Conservation (phyloP, 2,113 vertebrate genomes). For the Phodopus roborovskii region DNA sequence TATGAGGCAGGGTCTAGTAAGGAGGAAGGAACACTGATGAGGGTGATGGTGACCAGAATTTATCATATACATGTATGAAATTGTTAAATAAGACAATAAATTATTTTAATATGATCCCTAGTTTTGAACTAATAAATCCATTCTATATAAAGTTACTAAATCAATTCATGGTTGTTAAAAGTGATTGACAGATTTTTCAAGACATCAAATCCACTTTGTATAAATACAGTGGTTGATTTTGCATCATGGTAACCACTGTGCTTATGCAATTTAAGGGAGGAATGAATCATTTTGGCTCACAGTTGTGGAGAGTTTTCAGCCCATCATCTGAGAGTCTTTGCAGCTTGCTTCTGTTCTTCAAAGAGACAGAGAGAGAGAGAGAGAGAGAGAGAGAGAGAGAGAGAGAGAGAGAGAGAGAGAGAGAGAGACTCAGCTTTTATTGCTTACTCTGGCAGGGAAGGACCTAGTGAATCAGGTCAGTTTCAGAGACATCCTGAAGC, state of each 20-base stretch:
- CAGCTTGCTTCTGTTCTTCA: not conserved
- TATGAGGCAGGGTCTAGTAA: not conserved
- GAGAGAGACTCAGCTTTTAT: not conserved
- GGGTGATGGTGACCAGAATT: too few species aligned
- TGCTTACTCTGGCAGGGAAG: not conserved
- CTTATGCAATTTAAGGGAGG: not conserved
- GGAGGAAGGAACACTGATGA: not conserved
- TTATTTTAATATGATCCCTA: not conserved
- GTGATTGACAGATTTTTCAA: not conserved
- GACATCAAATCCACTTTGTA: not conserved
- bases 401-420: not conserved
- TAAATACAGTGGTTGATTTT: not conserved
- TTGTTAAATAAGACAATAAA: not conserved
- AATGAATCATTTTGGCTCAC: not conserved
- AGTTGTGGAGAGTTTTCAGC: not conserved
- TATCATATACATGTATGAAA: not conserved
- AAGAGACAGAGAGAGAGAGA: not conserved
- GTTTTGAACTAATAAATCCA: not conserved
- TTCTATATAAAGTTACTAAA: conserved; percentile 2
- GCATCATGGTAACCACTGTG: not conserved
- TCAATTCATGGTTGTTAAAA: not conserved
- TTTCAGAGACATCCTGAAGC: not conserved
- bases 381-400: not conserved
- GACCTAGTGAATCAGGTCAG: not conserved
- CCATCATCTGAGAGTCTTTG: not conserved